Conservation (phyloP, 2,888 invertebrate genomes). For the Maniola hyperantus region DNA sequence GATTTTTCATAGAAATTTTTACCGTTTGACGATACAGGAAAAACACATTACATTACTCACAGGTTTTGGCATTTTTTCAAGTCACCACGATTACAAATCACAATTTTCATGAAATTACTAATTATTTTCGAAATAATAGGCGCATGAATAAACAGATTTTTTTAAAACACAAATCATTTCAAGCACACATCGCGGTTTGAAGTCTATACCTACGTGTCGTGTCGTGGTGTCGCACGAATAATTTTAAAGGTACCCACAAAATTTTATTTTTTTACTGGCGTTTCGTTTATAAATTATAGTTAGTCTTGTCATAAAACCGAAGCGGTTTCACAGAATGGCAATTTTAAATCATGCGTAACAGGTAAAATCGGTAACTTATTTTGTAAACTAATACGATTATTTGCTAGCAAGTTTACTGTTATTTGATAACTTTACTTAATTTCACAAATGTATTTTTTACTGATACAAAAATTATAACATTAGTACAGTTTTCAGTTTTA, state of each 20-base stretch:
- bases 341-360: too few relatives aligned
- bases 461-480: too few relatives aligned
- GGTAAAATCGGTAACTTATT: too few relatives aligned
- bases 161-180: background rate
- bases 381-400: too few relatives aligned
- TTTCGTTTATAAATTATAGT: background rate
- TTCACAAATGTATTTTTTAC: too few relatives aligned
- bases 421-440: too few relatives aligned
- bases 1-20: background rate
- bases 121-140: background rate
- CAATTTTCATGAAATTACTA: background rate
- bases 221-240: background rate
- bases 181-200: background rate
- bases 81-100: constrained; percentile 9
- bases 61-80: constrained; percentile 43
- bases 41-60: constrained; percentile 30
- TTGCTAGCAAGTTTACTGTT: too few relatives aligned
- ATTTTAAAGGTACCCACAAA: constrained; percentile 35
- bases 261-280: background rate
- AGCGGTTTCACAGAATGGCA: too few relatives aligned
- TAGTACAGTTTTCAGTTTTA: too few relatives aligned
- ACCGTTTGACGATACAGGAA: background rate
- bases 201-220: too few relatives aligned
- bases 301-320: too few relatives aligned
- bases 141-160: background rate